Evolutionary conservation across 1,140 invertebrate species (phyloP).

Genomic region (Tyrophagus putrescentiae): DNA sequence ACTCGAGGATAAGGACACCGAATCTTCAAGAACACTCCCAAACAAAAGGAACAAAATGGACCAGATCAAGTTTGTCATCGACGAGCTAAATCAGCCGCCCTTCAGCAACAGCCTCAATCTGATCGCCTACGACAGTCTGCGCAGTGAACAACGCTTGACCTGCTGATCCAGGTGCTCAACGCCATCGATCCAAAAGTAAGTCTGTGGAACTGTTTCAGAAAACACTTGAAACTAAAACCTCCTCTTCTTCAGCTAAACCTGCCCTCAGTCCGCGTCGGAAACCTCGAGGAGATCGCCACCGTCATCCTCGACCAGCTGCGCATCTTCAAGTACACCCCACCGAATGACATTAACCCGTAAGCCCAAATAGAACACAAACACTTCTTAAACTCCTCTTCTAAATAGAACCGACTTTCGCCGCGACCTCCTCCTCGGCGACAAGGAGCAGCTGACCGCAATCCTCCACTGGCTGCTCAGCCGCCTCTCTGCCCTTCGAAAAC

Average conservation of each 20-base stretch:
- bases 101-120: conserved; percentile 62
- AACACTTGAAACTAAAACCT: conserved; percentile 18
- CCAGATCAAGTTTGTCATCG: conserved; percentile 60
- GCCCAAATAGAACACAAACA: conserved; percentile 22
- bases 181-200: conserved; percentile 46
- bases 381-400: conserved; percentile 1
- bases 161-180: conserved; percentile 49
- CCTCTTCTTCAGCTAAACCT: conserved; percentile 26
- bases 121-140: conserved; percentile 67
- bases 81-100: conserved; percentile 53
- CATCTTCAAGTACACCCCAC: conserved; percentile 53
- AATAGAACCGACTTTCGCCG: conserved; percentile 43
- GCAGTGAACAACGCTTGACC: conserved; percentile 56
- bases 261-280: conserved; percentile 41
- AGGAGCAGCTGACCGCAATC: conserved; percentile 56
- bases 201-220: background rate
- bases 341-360: conserved; percentile 31
- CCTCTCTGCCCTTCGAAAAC: conserved; percentile 53
- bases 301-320: conserved; percentile 39
- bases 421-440: conserved; percentile 54
- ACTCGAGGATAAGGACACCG: no score
- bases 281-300: conserved; percentile 34
- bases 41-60: no score
- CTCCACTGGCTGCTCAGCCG: conserved; percentile 60
- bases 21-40: no score